Evolutionary conservation across 2,888 invertebrate genomes (phyloP), one percentile per base, ranked within the genome.

Genomic region (Ormyrus nitidulus): DNA sequence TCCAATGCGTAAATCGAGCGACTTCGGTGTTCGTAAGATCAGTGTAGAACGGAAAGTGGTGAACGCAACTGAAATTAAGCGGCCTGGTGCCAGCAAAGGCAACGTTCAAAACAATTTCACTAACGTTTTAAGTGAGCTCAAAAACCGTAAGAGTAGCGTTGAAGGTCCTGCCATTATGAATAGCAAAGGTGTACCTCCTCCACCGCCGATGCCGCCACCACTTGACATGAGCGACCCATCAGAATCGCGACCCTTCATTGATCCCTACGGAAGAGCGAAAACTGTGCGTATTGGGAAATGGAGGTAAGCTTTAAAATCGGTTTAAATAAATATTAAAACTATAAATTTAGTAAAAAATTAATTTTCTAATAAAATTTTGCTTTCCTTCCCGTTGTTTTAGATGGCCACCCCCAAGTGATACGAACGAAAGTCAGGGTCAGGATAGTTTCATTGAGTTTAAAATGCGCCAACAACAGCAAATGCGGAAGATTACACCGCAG

Each of bases 271-370:
- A 0, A 92, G 98, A 48, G 98, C 98, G 0, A 97, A 98, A 88
- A 98, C 98, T 0, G 98, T 98, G 0, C 92, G 98, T 51, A 98
- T 99, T 75, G 98, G 97, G 1, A 98, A 97, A 91, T 98, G 98
- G 98, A 92, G 96, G 89, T 88, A 78, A 83, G 46, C 44, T 54
- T n/a, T 58, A n/a, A 34, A 34, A 34, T 34, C 4, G 0, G 34
- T 34, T 34, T 34, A 34, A 34, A 0, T 4, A 34, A 34, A 59
- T 13, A n/a, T 46, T 54, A 44, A 9, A 44, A 10, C 4, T 44
- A n/a, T 69, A 11, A 9, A 56, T 9, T 34, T 7, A 13, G 9
- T 5, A 10, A 48, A 44, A 53, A 53, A 34, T 19, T 34, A 34
- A 34, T 53, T 11, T n/a, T 68, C 7, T 7, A 13, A 65, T 7